phyloP scores from a whole-genome alignment of 2,888 invertebrate genomes.

The Gryllus longicercus region DNA sequence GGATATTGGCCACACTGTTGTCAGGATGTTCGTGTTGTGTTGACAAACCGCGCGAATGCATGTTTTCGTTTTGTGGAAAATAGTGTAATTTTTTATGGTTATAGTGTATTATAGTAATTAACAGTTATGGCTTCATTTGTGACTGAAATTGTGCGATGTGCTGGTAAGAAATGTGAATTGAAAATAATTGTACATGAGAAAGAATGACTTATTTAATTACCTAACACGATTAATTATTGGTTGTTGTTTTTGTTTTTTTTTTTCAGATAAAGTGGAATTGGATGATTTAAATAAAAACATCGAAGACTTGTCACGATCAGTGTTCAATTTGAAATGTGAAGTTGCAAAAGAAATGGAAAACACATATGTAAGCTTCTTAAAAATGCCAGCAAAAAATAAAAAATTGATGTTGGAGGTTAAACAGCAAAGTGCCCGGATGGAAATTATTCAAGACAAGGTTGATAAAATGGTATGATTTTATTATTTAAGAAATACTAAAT shows the following conservation, averaged over 20 bases:
- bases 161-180: not conserved
- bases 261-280: not conserved
- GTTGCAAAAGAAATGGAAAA: not conserved
- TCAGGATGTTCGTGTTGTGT: no score
- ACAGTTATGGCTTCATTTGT: not conserved
- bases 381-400: not conserved
- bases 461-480: not conserved
- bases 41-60: no score
- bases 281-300: conserved; percentile 17
- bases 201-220: not conserved
- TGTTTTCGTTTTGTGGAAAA: no score
- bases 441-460: not conserved
- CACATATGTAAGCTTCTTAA: not conserved
- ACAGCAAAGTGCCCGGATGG: not conserved
- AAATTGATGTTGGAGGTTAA: not conserved
- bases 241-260: no score
- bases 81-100: no score
- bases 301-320: not conserved
- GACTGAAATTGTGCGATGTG: not conserved
- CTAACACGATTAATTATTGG: no score
- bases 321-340: not conserved
- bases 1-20: no score
- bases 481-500: no score
- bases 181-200: not conserved
- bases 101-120: no score